Percentiles rank a stretch among this genome's conserved stretches.
Conservation (phyloP, 2,113 vertebrate species). For the Cariama cristata region DNA sequence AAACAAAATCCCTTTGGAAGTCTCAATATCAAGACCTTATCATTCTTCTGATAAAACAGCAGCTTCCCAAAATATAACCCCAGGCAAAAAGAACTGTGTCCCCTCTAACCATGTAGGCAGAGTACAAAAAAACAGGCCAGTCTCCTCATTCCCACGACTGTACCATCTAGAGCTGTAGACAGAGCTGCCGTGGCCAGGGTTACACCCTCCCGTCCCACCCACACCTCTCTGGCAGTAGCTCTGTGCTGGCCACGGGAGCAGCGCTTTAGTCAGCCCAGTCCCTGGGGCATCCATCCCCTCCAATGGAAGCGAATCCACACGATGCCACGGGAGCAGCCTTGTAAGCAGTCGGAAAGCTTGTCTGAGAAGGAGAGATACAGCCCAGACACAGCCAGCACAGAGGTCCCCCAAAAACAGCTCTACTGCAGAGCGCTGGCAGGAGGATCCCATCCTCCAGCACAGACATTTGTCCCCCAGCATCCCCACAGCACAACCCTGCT, state of each 20-base stretch:
- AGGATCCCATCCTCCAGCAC: too few species aligned
- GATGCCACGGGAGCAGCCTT: fast-evolving
- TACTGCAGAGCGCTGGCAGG: fast-evolving
- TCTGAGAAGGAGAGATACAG: not conserved
- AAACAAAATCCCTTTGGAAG: not conserved
- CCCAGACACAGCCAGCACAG: not conserved
- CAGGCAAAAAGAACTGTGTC: not conserved
- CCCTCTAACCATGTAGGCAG: not conserved
- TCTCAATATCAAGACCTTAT: not conserved
- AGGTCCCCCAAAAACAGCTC: not conserved
- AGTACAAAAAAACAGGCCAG: not conserved
- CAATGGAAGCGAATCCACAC: fast-evolving
- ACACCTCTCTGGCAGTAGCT: not conserved
- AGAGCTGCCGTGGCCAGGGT: not conserved
- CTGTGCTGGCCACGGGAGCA: not conserved
- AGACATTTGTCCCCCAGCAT: too few species aligned
- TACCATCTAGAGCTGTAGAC: fast-evolving
- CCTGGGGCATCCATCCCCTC: not conserved
- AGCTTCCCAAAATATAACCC: not conserved
- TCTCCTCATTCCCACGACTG: not conserved
- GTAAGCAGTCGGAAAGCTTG: not conserved
- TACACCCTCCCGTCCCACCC: not conserved
- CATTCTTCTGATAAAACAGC: not conserved
- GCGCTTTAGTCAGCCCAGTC: not conserved
- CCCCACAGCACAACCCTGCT: too few species aligned